phyloP scores from a whole-genome alignment of 64 coral and sea anemone genomes.

The Anthopleura sola region DNA sequence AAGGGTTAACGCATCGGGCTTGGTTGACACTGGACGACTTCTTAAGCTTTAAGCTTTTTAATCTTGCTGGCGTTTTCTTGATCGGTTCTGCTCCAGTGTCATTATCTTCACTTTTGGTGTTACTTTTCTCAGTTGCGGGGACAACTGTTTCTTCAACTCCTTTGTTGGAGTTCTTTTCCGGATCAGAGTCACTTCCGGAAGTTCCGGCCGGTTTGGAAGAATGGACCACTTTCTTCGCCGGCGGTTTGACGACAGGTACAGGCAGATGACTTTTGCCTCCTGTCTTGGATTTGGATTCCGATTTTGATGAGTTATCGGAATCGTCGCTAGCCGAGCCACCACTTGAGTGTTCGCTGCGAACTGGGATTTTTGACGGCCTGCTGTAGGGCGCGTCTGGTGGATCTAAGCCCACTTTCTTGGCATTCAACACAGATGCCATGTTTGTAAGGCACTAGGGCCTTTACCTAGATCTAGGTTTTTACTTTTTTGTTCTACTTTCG shows the following conservation, averaged over 20 bases:
- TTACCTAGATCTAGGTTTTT: background rate
- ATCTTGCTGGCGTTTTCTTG: background rate
- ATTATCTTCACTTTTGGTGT: background rate
- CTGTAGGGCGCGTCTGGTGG: background rate
- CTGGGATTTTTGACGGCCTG: background rate
- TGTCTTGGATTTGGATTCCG: background rate
- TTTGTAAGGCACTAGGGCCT: background rate
- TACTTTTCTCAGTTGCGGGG: background rate
- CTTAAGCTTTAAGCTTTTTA: background rate
- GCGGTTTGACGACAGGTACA: background rate
- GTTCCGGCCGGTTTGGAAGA: background rate
- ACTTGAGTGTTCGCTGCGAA: background rate
- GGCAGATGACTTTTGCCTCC: background rate
- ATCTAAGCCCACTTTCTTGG: too few species aligned
- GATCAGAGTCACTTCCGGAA: background rate
- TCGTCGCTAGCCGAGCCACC: background rate
- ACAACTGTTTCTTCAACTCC: background rate
- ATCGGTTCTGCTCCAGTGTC: background rate
- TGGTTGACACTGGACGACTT: background rate
- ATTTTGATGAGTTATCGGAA: background rate
- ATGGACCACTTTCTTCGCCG: background rate
- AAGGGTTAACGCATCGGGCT: background rate
- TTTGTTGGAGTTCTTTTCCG: background rate
- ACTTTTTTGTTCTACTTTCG: background rate
- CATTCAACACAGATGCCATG: background rate